Conservation (phyloP, 1,140 invertebrate genomes). For the Metopolophium dirhodum region DNA sequence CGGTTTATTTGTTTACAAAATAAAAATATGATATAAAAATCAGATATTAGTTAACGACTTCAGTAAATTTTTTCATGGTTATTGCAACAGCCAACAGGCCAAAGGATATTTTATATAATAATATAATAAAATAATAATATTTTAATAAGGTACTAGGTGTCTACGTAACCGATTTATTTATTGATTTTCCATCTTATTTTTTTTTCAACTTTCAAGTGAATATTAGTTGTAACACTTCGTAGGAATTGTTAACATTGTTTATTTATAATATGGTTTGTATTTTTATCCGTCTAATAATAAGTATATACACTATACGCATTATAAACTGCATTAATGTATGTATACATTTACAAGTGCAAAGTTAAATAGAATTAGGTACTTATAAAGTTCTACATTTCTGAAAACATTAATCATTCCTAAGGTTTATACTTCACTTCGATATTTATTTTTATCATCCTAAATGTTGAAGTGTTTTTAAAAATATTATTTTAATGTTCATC, state of each 20-base stretch:
- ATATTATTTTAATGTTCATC: not conserved
- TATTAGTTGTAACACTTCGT: not conserved
- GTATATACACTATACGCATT: not conserved
- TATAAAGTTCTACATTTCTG: not conserved
- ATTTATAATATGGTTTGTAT: not conserved
- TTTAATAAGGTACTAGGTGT: not conserved
- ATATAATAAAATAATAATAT: not conserved
- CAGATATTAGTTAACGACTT: not conserved
- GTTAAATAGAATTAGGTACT: not conserved
- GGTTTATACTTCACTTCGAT: not conserved
- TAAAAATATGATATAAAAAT: not conserved
- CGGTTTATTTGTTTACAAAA: not conserved
- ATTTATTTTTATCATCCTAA: not conserved
- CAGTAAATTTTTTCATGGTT: not conserved
- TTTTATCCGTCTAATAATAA: not conserved
- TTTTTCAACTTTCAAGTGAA: slow-evolving; percentile 2
- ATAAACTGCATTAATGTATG: not conserved
- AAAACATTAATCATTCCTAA: not conserved
- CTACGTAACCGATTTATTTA: not conserved
- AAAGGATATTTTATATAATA: not conserved
- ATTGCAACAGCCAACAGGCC: not conserved
- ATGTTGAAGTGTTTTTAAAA: not conserved
- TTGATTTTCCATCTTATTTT: not conserved
- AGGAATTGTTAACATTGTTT: not conserved
- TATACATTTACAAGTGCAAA: not conserved